Evolutionary conservation across 2,113 vertebrate genomes (phyloP).

Genomic region (Cebidichthys violaceus): DNA sequence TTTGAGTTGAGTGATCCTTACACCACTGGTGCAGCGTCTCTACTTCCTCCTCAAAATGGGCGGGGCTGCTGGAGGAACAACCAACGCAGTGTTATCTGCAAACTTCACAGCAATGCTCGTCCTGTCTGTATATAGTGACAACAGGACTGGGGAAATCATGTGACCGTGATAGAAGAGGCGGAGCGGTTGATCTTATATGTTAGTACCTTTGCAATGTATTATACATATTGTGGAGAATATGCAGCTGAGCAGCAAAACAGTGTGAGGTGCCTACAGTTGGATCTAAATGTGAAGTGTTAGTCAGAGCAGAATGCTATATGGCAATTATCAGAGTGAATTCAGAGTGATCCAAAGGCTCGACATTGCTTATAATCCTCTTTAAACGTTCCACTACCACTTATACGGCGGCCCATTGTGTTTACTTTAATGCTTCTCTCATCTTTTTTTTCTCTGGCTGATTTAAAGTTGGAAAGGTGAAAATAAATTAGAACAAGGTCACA

Average conservation of each 20-base stretch:
- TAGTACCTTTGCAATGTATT: background rate
- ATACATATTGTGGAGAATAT: background rate
- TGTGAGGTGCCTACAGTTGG: background rate
- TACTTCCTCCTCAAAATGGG: background rate
- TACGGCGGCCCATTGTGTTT: slow-evolving; percentile 19
- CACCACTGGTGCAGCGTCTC: background rate
- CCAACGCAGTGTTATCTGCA: background rate
- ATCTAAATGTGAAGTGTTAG: slow-evolving; percentile 7
- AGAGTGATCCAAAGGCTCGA: slow-evolving; percentile 49
- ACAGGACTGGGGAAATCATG: background rate
- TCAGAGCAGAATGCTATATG: slow-evolving; percentile 38
- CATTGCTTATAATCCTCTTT: slow-evolving; percentile 57
- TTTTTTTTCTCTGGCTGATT: slow-evolving; percentile 49
- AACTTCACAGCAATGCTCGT: background rate
- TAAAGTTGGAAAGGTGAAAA: slow-evolving; percentile 65
- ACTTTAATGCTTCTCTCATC: slow-evolving; percentile 61
- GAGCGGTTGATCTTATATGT: background rate
- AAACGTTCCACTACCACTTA: slow-evolving; percentile 57
- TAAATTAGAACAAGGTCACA: slow-evolving; percentile 60
- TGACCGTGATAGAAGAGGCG: too few species aligned
- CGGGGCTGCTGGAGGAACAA: background rate
- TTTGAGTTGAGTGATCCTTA: background rate
- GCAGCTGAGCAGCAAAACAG: background rate
- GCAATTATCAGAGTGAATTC: slow-evolving; percentile 67
- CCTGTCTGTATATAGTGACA: background rate